These are phyloP conservation scores for Candidula unifasciata DNA, from an alignment of 2,888 invertebrate species.

Conservation along the genomic window DNA sequence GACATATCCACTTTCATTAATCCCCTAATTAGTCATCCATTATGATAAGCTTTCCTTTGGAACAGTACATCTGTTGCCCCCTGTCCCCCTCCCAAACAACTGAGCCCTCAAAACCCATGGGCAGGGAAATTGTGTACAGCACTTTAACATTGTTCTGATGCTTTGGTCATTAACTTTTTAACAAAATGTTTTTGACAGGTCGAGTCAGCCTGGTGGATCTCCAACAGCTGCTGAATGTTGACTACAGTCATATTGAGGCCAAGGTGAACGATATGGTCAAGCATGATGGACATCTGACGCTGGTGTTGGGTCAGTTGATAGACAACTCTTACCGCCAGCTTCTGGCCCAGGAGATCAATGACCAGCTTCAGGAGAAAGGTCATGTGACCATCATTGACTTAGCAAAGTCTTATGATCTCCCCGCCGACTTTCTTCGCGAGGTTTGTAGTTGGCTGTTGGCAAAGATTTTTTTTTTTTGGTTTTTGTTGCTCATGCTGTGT, in stretches of 20 bases:
- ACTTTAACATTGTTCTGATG: too few relatives aligned
- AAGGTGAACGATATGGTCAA: constrained; percentile 85
- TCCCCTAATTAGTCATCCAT: too few relatives aligned
- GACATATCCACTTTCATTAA: too few relatives aligned
- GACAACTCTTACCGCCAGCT: constrained; percentile 86
- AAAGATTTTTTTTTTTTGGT: neutral
- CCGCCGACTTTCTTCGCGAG: constrained; percentile 90
- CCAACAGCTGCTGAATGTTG: constrained; percentile 91
- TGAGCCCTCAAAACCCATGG: too few relatives aligned
- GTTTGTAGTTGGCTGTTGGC: constrained; percentile 67
- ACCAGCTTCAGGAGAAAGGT: constrained; percentile 90
- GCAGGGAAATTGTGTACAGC: too few relatives aligned
- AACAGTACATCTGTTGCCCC: too few relatives aligned
- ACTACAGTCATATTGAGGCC: constrained; percentile 87
- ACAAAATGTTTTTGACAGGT: constrained; percentile 80
- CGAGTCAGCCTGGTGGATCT: constrained; percentile 92
- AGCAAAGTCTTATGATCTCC: constrained; percentile 92
- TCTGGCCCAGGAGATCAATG: constrained; percentile 93
- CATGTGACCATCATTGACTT: constrained; percentile 88
- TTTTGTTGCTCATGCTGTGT: too few relatives aligned
- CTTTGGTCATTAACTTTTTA: neutral
- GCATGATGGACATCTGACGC: constrained; percentile 83
- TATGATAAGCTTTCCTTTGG: too few relatives aligned
- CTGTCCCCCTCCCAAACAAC: too few relatives aligned
- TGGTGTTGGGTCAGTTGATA: constrained; percentile 93